phyloP scores from a whole-genome alignment of 2,113 vertebrate species.

The Labrus mixtus region DNA sequence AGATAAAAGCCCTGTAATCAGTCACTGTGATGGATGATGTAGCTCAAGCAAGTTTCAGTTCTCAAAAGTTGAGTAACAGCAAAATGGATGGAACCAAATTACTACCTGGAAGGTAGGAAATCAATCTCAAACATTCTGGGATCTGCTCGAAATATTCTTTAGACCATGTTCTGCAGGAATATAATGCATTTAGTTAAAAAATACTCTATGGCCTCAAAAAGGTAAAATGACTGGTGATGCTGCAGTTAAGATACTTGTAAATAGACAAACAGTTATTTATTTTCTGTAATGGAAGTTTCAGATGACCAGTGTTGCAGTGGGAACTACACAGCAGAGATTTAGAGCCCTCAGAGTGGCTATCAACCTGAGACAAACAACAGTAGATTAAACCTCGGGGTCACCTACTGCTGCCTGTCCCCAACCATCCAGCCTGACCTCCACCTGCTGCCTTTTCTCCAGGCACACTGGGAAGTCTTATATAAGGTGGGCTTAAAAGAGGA shows the following conservation, averaged over 20 bases:
- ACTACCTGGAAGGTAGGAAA: background rate
- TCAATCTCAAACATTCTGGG: background rate
- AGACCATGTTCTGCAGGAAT: background rate
- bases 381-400: slow-evolving; percentile 74
- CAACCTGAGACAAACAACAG: slow-evolving; percentile 78
- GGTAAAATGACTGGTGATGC: background rate
- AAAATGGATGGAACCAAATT: slow-evolving; percentile 14
- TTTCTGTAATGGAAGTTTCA: slow-evolving; percentile 68
- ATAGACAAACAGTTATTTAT: background rate
- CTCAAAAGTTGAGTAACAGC: background rate
- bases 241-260: background rate
- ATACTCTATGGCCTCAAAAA: background rate
- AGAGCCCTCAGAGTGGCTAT: slow-evolving; percentile 73
- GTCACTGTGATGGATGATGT: background rate
- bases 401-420: slow-evolving; percentile 80
- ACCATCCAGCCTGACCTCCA: slow-evolving; percentile 49
- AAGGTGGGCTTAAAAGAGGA: background rate
- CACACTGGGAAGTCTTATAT: slow-evolving; percentile 37
- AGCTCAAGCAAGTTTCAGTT: background rate
- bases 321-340: slow-evolving; percentile 74
- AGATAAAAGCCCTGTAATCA: background rate
- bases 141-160: background rate
- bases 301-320: slow-evolving; percentile 80
- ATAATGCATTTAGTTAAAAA: background rate
- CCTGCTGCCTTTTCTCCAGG: slow-evolving; percentile 83